Percentiles rank a stretch among this genome's conserved stretches.
Conservation (phyloP, 2,113 vertebrate genomes). For the Triplophysa tibetana region DNA sequence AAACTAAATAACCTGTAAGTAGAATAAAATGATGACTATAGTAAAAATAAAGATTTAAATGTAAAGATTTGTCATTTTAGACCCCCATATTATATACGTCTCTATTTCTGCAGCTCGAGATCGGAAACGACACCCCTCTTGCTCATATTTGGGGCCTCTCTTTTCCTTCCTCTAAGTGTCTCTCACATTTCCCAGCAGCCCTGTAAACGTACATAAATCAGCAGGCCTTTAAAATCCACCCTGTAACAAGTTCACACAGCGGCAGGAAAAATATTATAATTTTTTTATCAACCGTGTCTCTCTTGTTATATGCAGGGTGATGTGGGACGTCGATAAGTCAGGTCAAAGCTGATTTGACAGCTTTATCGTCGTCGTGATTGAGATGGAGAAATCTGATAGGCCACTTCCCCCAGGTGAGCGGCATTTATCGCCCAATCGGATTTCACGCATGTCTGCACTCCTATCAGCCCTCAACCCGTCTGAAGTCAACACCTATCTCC, state of each 20-base stretch:
- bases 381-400: slow-evolving; percentile 66
- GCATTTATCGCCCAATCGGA: slow-evolving; percentile 60
- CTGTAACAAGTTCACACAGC: slow-evolving; percentile 20
- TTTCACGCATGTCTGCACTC: slow-evolving; percentile 72
- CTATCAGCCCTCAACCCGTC: slow-evolving; percentile 60
- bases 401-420: slow-evolving; percentile 62
- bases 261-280: slow-evolving; percentile 5
- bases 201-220: slow-evolving; percentile 23
- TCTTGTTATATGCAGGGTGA: slow-evolving; percentile 38
- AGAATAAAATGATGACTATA: background rate
- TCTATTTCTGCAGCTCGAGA: background rate
- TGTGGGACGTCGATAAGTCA: slow-evolving; percentile 60
- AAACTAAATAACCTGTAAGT: background rate
- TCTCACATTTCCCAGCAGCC: slow-evolving; percentile 7
- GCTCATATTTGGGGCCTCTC: slow-evolving; percentile 14
- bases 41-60: too few relatives aligned
- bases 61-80: too few relatives aligned
- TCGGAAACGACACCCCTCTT: slow-evolving; percentile 6
- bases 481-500: slow-evolving; percentile 48
- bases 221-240: background rate
- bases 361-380: slow-evolving; percentile 63
- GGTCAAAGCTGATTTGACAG: slow-evolving; percentile 65
- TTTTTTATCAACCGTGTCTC: background rate
- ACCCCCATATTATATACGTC: background rate
- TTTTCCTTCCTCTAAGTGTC: background rate